Base-by-base conservation (phyloP, 2,888 invertebrate species). In the Chouioia cunea region DNA sequence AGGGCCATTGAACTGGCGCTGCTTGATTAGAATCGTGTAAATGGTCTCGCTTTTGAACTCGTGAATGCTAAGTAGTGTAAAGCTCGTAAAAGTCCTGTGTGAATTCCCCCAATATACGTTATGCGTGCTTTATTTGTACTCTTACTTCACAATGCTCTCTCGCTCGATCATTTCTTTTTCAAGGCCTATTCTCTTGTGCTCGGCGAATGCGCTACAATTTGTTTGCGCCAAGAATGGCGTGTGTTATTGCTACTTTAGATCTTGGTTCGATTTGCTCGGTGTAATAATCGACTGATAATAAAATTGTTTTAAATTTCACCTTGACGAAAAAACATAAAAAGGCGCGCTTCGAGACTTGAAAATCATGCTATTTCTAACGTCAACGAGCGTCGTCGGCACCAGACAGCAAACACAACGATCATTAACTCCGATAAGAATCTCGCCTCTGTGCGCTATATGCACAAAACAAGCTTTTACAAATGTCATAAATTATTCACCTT, bases 341-440 rank as follows among this genome's bases (percentile, higher is more conserved):
- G n/a, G n/a, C n/a, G 23, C 48, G 23, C 43, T n/a, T 16, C 20
- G 23, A 46, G 22, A 27, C 58, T 43, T 52, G 53, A 66, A n/a
- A 67, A 20, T 47, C 43, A 16, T n/a, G 43, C 47, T 52, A 44
- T 47, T 57, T 65, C 36, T 36, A 50, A 0, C 23, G 14, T 18
- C 4, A 14, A 15, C 36, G 54, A 48, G 69, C 46, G 10, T 52
- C 22, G 54, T 43, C 36, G 70, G 71, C 73, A 71, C 73, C 71
- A 73, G 73, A 73, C 71, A 63, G 71, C 68, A 73, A 73, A 73
- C 22, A 73, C 22, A 48, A 57, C 46, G 68, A 71, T 65, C 58
- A 65, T 71, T 68, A 73, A 46, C 36, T 50, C 52, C 27, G 73
- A 73, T 73, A 73, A 73, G 60, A 8, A 16, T 27, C 20, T 23